Evolutionary conservation across 1,140 invertebrate species (phyloP), one percentile per base, ranked within the genome.

Genomic region (Apis laboriosa): DNA sequence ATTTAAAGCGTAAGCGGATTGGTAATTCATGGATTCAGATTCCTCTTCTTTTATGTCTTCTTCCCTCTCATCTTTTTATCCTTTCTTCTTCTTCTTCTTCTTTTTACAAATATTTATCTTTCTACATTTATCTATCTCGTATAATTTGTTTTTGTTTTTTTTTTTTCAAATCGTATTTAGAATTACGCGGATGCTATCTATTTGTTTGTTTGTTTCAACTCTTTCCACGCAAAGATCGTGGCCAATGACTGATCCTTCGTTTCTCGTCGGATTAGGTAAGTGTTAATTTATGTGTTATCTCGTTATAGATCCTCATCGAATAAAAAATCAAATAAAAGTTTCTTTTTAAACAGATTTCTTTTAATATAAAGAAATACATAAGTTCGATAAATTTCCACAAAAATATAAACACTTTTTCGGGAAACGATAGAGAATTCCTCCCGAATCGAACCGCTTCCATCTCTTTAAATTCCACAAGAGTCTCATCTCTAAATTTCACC

Each of bases 1-100:
- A 93, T 92, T 92, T 89, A 88, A 88, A 91, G 72, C 70, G 66
- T 87, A 86, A 67, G n/a, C 63, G 51, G 7, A 24, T 63, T 66
- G 77, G 68, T 71, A 13, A 66, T 68, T 28, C 55, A 4, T 34
- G 34, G 61, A 86, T 77, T 86, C 19, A 15, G 21, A 13, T 28
- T 56, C 60, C 34, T 43, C 34, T 43, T 28, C 21, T 4, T 24
- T 2, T 1, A 13, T 21, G 9, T 19, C 9, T 24, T 34, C 72
- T 55, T 4, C 8, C 2, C 19, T 55, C 2, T 34, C 17, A 7
- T 19, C 5, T n/a, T 19, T 24, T 72, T 56, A 2, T 1, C 1
- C 1, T 43, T 7, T 43, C 0, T 43, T 43, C 34, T 43, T 43
- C 34, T 43, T 43, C n/a, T n/a, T 24, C 24, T 43, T 7, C 5